A percentile compares a stretch with the other conserved stretches of the same genome.
Evolutionary conservation across 1,140 invertebrate genomes (phyloP).

Genomic region (Oryzaephilus surinamensis): DNA sequence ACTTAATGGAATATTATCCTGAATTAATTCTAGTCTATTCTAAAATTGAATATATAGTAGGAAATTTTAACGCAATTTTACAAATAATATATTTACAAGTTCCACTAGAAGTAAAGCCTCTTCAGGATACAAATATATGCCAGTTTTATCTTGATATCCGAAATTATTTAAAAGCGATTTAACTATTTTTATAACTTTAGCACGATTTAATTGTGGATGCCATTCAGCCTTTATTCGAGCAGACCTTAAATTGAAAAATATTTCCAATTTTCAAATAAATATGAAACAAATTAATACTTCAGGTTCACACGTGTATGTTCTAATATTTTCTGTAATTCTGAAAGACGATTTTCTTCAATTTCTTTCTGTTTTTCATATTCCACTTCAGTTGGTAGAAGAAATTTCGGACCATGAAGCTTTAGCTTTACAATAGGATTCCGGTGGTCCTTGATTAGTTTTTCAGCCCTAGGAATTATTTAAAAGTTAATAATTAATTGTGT

Average conservation of each 20-base stretch:
- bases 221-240: conserved; percentile 18
- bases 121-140: conserved; percentile 27
- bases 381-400: conserved; percentile 17
- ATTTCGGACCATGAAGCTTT: conserved; percentile 14
- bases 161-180: conserved; percentile 18
- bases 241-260: conserved; percentile 13
- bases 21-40: conserved; percentile 30
- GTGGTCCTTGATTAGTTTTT: conserved; percentile 19
- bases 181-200: conserved; percentile 19
- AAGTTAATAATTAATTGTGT: not conserved
- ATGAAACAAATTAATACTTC: conserved; percentile 11
- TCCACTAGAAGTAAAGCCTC: conserved; percentile 34
- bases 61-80: not conserved
- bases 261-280: not conserved
- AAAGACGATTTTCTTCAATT: conserved; percentile 11
- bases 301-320: conserved; percentile 20
- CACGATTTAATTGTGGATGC: conserved; percentile 13
- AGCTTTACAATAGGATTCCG: conserved; percentile 24
- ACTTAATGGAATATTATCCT: conserved; percentile 22
- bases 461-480: conserved; percentile 11
- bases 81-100: conserved; percentile 21
- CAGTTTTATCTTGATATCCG: conserved; percentile 24
- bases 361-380: conserved; percentile 14
- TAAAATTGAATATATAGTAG: too few relatives aligned
- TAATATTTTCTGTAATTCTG: conserved; percentile 15